Evolutionary conservation across 2,113 vertebrate genomes (phyloP).

Genomic region (Leucopternis melanops): DNA sequence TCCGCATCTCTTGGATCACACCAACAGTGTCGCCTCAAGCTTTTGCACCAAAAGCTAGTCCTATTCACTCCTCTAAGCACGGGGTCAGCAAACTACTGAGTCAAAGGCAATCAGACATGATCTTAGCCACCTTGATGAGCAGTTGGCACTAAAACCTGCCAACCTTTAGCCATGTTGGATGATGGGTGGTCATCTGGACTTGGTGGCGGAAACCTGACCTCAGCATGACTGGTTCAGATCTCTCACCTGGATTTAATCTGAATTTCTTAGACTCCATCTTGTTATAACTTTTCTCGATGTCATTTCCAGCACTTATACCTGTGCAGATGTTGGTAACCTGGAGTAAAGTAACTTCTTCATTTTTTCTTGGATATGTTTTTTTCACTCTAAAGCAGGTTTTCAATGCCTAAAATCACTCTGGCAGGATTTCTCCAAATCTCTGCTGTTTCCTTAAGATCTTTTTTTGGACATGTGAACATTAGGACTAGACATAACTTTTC

Average conservation of each 20-base stretch:
- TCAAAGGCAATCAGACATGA: not conserved
- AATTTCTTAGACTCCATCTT: not conserved
- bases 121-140: not conserved
- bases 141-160: not conserved
- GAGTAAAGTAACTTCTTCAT: not conserved
- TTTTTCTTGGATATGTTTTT: not conserved
- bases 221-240: not conserved
- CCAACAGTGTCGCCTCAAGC: not conserved
- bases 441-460: not conserved
- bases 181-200: not conserved
- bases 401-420: not conserved
- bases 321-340: not conserved
- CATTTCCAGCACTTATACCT: not conserved
- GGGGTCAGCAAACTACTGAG: not conserved
- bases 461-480: not conserved
- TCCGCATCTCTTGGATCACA: not conserved
- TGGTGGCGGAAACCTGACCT: not conserved
- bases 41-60: not conserved
- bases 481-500: conserved; percentile 27
- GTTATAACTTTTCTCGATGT: not conserved
- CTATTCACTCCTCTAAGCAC: not conserved
- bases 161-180: not conserved
- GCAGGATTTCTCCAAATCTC: not conserved
- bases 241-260: not conserved
- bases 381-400: not conserved